Evolutionary conservation across 2,113 vertebrate genomes (phyloP).

Genomic region (Neolamprologus ventralis): DNA sequence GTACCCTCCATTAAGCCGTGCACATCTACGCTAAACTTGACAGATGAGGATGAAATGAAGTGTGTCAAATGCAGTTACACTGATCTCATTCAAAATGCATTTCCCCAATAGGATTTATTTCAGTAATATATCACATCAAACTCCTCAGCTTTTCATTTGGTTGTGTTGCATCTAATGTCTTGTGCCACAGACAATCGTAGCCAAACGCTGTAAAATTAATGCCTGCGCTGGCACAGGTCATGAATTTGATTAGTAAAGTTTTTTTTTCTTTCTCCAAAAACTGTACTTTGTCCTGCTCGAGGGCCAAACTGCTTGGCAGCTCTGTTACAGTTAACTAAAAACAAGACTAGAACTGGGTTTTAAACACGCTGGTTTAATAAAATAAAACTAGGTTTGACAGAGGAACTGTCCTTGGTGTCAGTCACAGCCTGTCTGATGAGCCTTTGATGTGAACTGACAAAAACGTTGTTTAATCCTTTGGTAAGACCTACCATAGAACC

Average conservation of each 20-base stretch:
- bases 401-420: neutral
- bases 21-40: constrained; percentile 76
- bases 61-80: constrained; percentile 79
- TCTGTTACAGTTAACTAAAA: neutral
- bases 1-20: constrained; percentile 74
- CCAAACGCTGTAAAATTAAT: constrained; percentile 79
- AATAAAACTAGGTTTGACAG: neutral
- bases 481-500: no score
- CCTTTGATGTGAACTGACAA: neutral
- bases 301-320: neutral
- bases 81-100: constrained; percentile 72
- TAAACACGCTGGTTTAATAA: neutral
- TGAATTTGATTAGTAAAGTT: constrained; percentile 75
- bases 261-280: constrained; percentile 65
- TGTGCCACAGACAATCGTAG: constrained; percentile 68
- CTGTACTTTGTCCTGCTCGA: constrained; percentile 69
- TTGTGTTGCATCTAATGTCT: constrained; percentile 79
- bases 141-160: constrained; percentile 79
- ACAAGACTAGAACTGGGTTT: neutral
- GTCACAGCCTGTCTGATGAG: neutral
- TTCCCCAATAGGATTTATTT: constrained; percentile 79
- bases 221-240: constrained; percentile 67
- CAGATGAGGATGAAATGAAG: constrained; percentile 85
- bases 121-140: constrained; percentile 75
- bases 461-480: neutral